Conservation (phyloP, 2,797 vertebrate genomes). For the Sebastes miniatus region DNA sequence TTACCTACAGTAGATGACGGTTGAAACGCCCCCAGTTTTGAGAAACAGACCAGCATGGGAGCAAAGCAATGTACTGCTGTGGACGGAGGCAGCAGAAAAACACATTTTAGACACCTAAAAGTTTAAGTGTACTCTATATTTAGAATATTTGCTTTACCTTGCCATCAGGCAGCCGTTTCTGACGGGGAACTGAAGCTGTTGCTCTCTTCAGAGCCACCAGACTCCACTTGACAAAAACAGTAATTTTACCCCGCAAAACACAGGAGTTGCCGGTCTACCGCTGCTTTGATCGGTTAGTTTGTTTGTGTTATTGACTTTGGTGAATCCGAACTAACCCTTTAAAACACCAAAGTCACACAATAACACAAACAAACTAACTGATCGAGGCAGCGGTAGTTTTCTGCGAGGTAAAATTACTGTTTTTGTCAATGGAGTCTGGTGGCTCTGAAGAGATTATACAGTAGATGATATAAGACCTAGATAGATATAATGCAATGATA, state of each 20-base stretch:
- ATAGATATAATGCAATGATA: too few relatives aligned
- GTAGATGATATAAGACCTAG: too few relatives aligned
- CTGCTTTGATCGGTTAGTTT: too few relatives aligned
- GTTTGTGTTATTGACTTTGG: neutral
- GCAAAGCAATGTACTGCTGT: neutral
- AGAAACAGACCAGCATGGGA: neutral
- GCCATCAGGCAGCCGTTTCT: fast-evolving
- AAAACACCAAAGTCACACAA: neutral
- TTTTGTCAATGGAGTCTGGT: neutral
- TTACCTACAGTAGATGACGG: neutral
- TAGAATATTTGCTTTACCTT: neutral
- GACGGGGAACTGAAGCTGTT: neutral
- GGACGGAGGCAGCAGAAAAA: neutral
- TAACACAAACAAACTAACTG: too few relatives aligned
- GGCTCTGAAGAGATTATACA: neutral
- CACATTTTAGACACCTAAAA: neutral
- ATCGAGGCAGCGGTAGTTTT: neutral
- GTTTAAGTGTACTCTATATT: neutral
- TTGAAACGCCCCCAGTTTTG: neutral
- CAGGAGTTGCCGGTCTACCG: too few relatives aligned
- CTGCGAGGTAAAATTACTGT: neutral
- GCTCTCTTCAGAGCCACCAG: neutral
- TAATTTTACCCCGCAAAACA: neutral
- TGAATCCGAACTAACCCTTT: neutral
- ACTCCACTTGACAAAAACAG: neutral